phyloP scores from a whole-genome alignment of 2,888 invertebrate species.

The Bedellia somnulentella region DNA sequence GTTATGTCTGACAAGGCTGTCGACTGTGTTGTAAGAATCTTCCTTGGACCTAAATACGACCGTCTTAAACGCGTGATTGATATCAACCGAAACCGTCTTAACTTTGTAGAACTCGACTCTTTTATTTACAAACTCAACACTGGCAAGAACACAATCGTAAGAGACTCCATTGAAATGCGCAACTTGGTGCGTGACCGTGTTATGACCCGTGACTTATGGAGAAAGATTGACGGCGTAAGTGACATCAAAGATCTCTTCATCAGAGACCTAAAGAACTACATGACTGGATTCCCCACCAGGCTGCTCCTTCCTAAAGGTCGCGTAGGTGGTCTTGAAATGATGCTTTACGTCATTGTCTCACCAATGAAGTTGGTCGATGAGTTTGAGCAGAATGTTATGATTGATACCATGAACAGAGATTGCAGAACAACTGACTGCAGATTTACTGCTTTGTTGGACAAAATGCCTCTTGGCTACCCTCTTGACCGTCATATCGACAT shows the following conservation, averaged over 20 bases:
- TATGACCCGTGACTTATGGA: conserved; percentile 65
- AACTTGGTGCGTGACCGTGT: conserved; percentile 68
- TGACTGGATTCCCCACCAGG: conserved; percentile 72
- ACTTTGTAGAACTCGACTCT: conserved; percentile 67
- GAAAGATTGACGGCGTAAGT: conserved; percentile 60
- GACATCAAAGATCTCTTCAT: conserved; percentile 28
- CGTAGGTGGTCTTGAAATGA: conserved; percentile 65
- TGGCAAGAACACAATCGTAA: conserved; percentile 67
- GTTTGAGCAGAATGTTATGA: conserved; percentile 19
- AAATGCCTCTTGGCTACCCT: conserved; percentile 71
- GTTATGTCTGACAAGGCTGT: conserved; percentile 58
- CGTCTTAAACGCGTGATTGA: conserved; percentile 55
- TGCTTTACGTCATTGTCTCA: conserved; percentile 65
- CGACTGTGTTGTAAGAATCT: conserved; percentile 66
- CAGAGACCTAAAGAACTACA: conserved; percentile 40
- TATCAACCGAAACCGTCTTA: conserved; percentile 59
- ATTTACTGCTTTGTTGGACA: conserved; percentile 54
- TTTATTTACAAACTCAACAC: conserved; percentile 63
- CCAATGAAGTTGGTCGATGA: conserved; percentile 51
- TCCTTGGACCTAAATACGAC: conserved; percentile 71
- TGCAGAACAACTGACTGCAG: conserved; percentile 39
- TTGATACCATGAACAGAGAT: conserved; percentile 45
- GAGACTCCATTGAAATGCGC: conserved; percentile 66
- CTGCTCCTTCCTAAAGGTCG: conserved; percentile 72
- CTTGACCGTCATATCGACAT: conserved; percentile 68